phyloP scores from a whole-genome alignment of 2,113 vertebrate species.

The Vidua macroura region DNA sequence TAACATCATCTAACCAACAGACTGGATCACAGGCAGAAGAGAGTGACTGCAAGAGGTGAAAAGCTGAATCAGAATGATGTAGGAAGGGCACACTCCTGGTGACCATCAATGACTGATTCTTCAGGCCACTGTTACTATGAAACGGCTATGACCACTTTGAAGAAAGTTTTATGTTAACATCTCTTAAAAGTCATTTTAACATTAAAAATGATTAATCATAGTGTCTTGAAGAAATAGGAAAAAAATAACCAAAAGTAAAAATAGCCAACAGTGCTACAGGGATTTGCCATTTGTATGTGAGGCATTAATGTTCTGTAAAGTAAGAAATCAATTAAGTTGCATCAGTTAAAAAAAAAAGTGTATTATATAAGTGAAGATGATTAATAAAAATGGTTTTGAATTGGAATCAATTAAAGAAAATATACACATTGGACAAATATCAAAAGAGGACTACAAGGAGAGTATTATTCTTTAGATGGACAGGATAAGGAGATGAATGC shows the following conservation, averaged over 20 bases:
- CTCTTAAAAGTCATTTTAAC: background rate
- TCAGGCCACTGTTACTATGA: background rate
- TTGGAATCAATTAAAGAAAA: background rate
- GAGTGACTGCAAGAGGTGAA: background rate
- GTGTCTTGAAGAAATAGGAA: background rate
- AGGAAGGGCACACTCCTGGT: background rate
- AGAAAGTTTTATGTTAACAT: background rate
- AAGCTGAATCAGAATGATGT: background rate
- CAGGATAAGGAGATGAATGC: background rate
- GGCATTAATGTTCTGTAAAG: background rate
- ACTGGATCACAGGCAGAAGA: background rate
- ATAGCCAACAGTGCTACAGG: background rate
- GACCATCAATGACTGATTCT: background rate
- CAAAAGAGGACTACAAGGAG: background rate
- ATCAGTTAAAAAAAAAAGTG: background rate
- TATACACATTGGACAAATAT: background rate
- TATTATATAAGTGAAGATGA: background rate
- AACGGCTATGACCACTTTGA: slow-evolving; percentile 32
- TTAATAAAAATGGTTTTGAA: background rate
- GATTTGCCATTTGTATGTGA: background rate
- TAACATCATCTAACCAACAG: background rate
- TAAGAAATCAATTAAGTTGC: background rate
- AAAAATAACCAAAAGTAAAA: background rate
- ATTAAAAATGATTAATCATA: background rate
- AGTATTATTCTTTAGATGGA: background rate